A percentile compares a stretch with the other conserved stretches of the same genome.
phyloP scores from a whole-genome alignment of 2,888 invertebrate species.

The Drosophila mimica region DNA sequence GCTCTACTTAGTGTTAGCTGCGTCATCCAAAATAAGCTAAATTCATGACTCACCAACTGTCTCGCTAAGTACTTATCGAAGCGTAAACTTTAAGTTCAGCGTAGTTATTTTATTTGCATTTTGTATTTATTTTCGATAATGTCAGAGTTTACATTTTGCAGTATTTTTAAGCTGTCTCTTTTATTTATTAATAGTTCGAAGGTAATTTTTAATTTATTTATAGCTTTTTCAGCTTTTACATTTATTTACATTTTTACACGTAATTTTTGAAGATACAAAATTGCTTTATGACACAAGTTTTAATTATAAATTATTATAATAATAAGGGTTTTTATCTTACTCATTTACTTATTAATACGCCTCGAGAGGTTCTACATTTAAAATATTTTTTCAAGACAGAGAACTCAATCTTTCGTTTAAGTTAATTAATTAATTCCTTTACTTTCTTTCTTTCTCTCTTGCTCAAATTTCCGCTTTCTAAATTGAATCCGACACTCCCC shows the following conservation, averaged over 20 bases:
- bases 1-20: background rate
- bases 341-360: too few species aligned
- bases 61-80: background rate
- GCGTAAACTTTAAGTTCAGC: background rate
- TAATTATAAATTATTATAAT: too few species aligned
- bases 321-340: too few species aligned
- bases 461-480: background rate
- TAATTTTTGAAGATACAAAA: too few species aligned
- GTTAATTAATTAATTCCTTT: background rate
- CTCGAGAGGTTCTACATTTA: background rate
- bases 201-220: background rate
- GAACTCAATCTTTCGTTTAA: background rate
- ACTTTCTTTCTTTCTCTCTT: background rate
- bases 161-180: too few species aligned
- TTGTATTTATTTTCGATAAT: background rate
- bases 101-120: background rate
- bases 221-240: background rate
- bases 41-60: slow-evolving; percentile 1
- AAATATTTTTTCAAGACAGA: background rate
- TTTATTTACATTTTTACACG: too few species aligned
- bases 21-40: background rate
- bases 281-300: background rate
- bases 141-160: background rate
- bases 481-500: background rate
- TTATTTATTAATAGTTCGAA: too few species aligned